phyloP scores from a whole-genome alignment of 2,888 invertebrate genomes.

The Tridacna crocea region DNA sequence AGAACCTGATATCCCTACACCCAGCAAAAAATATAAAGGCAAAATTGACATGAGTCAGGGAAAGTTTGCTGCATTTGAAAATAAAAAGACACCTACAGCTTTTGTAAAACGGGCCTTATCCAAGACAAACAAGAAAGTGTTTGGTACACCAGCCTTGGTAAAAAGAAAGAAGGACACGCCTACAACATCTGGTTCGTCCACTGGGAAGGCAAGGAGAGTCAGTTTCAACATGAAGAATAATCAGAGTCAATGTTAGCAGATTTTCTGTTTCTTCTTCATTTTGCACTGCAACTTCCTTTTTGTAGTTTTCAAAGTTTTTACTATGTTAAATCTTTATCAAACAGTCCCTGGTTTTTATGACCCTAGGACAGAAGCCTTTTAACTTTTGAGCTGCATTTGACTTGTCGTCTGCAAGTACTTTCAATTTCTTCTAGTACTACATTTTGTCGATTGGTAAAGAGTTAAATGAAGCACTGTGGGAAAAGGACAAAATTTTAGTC shows the following conservation, averaged over 20 bases:
- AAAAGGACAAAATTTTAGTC: too few relatives aligned
- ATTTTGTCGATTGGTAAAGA: neutral
- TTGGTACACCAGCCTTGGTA: constrained; percentile 11
- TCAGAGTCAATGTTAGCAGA: constrained; percentile 55
- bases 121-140: constrained; percentile 44
- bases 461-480: too few relatives aligned
- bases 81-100: constrained; percentile 64
- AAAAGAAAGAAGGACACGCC: constrained; percentile 1
- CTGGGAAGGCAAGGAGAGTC: constrained; percentile 63
- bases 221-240: constrained; percentile 75
- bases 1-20: constrained; percentile 65
- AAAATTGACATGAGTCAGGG: constrained; percentile 31
- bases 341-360: too few relatives aligned
- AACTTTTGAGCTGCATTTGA: neutral
- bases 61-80: constrained; percentile 69
- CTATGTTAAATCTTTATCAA: neutral
- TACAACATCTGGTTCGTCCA: neutral
- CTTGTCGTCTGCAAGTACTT: neutral
- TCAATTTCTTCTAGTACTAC: neutral
- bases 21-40: constrained; percentile 69
- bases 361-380: too few relatives aligned
- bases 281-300: neutral
- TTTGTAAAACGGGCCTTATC: constrained; percentile 67
- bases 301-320: neutral
- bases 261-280: neutral